These are phyloP conservation scores for Gymnocephalus cernua DNA, from an alignment of 2,113 vertebrate genomes.

Conservation along the genomic window DNA sequence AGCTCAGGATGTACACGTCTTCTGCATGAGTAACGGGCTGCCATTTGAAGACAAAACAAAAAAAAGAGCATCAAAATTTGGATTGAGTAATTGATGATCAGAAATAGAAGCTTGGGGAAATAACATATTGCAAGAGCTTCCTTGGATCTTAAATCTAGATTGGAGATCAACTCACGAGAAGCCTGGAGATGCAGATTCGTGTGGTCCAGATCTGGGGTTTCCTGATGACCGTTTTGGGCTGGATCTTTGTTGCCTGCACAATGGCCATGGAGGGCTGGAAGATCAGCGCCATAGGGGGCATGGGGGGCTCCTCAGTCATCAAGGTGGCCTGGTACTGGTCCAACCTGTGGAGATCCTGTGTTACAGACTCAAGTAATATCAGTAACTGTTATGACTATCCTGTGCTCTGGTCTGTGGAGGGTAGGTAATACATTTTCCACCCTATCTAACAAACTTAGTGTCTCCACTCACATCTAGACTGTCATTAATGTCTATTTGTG, in stretches of 20 bases:
- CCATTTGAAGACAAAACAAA: not conserved
- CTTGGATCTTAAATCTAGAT: not conserved
- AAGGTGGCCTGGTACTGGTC: slow-evolving; percentile 94
- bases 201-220: slow-evolving; percentile 91
- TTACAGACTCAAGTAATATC: slow-evolving; percentile 91
- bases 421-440: slow-evolving; percentile 76
- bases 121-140: too few relatives aligned
- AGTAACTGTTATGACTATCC: slow-evolving; percentile 95
- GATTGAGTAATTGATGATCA: not conserved
- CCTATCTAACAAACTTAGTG: not conserved
- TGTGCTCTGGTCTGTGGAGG: slow-evolving; percentile 93
- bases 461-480: not conserved
- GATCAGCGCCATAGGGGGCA: slow-evolving; percentile 90
- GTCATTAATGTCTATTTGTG: not conserved
- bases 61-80: not conserved
- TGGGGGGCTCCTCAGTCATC: slow-evolving; percentile 86
- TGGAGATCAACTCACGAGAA: not conserved
- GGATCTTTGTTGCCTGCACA: slow-evolving; percentile 93
- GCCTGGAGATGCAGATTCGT: slow-evolving; percentile 75
- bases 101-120: not conserved
- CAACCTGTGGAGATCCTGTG: slow-evolving; percentile 94
- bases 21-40: not conserved
- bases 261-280: slow-evolving; percentile 97
- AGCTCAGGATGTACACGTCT: not conserved
- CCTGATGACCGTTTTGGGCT: slow-evolving; percentile 88